phyloP scores from a whole-genome alignment of 2,797 vertebrate genomes.

The Nyctibius grandis region DNA sequence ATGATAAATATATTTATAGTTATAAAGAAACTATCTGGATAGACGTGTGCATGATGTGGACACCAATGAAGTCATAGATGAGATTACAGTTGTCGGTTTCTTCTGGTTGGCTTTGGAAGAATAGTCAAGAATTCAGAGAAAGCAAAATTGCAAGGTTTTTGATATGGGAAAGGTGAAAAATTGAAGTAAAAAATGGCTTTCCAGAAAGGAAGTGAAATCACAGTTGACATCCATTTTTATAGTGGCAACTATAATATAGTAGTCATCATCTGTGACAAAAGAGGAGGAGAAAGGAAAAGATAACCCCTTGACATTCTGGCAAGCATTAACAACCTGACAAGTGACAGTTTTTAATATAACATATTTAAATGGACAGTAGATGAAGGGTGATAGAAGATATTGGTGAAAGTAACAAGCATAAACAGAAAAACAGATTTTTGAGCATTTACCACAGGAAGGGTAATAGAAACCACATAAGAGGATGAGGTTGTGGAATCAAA shows the following conservation, averaged over 20 bases:
- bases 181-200: neutral
- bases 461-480: neutral
- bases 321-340: neutral
- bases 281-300: neutral
- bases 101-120: neutral
- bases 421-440: neutral
- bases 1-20: neutral
- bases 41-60: neutral
- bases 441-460: neutral
- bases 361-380: neutral
- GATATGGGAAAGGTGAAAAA: neutral
- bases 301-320: neutral
- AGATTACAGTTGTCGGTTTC: neutral
- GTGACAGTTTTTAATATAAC: neutral
- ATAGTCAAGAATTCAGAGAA: neutral
- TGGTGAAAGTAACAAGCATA: neutral
- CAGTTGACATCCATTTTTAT: neutral
- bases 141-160: neutral
- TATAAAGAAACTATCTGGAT: neutral
- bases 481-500: neutral
- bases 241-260: neutral
- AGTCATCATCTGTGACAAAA: neutral
- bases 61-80: neutral
- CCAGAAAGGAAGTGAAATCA: neutral
- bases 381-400: neutral